Evolutionary conservation across 2,113 vertebrate genomes (phyloP).

Genomic region (Apteryx owenii): DNA sequence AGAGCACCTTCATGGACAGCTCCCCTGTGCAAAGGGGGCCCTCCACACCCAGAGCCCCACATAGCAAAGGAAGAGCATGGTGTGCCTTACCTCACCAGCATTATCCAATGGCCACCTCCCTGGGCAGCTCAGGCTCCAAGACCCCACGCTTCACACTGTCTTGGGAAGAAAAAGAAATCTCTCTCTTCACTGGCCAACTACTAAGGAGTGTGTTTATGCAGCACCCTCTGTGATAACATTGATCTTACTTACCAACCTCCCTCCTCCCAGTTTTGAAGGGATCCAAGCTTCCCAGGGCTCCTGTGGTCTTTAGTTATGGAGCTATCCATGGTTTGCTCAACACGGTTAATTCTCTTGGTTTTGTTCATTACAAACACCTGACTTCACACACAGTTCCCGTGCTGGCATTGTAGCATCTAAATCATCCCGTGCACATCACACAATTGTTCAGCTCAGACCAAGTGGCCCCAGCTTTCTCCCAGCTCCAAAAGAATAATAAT

Average conservation of each 20-base stretch:
- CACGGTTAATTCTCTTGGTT: neutral
- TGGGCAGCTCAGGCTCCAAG: neutral
- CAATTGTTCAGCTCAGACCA: neutral
- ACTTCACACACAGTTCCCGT: neutral
- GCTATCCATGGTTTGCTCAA: conserved; percentile 38
- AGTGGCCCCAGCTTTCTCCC: neutral
- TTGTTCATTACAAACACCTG: neutral
- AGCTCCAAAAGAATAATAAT: neutral
- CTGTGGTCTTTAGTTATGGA: neutral
- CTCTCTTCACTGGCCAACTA: neutral
- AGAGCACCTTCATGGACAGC: neutral
- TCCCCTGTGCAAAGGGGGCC: neutral
- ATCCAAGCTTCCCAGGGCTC: neutral
- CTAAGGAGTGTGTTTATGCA: neutral
- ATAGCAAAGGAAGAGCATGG: neutral
- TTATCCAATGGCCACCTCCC: neutral
- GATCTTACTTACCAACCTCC: neutral
- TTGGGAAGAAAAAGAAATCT: neutral
- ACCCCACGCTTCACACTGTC: neutral
- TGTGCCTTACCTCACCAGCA: fast-evolving
- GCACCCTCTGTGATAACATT: neutral
- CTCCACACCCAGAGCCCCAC: neutral
- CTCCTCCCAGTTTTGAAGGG: neutral
- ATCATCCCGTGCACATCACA: neutral
- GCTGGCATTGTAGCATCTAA: neutral